These are phyloP conservation scores for Camponotus floridanus DNA, from an alignment of 1,140 invertebrate species.

Conservation along the genomic window DNA sequence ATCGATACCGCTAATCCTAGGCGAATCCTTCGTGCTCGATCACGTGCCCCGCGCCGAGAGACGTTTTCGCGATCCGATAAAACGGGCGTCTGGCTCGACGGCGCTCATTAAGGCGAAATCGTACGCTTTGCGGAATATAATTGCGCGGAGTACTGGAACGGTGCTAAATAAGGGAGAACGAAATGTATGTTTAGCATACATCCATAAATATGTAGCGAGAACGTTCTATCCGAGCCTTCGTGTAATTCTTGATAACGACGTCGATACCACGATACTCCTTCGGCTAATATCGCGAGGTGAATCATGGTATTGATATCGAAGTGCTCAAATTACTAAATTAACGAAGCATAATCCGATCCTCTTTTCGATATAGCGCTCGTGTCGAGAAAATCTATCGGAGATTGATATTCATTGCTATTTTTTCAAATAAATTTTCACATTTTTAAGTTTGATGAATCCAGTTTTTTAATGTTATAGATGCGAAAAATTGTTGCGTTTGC, in stretches of 20 bases:
- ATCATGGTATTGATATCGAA: not conserved
- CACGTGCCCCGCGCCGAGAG: slow-evolving; percentile 47
- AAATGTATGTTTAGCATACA: slow-evolving; percentile 20
- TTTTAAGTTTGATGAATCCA: not conserved
- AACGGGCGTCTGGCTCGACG: slow-evolving; percentile 33
- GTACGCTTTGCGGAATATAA: slow-evolving; percentile 44
- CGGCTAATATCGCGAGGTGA: slow-evolving; percentile 1
- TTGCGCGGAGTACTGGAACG: slow-evolving; percentile 10
- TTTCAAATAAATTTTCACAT: not conserved
- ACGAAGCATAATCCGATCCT: not conserved
- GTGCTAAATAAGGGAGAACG: slow-evolving; percentile 29
- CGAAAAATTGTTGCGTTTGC: not conserved
- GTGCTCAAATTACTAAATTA: not conserved
- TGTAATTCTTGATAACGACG: not conserved
- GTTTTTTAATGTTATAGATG: not conserved
- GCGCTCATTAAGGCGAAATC: slow-evolving; percentile 52
- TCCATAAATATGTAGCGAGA: slow-evolving; percentile 18
- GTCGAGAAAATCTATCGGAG: not conserved
- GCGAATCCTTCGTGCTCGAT: slow-evolving; percentile 74
- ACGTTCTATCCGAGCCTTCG: not conserved
- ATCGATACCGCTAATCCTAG: slow-evolving; percentile 74
- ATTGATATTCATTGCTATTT: not conserved
- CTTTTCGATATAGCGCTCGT: not conserved
- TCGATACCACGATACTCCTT: slow-evolving; percentile 1
- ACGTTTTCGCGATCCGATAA: slow-evolving; percentile 44